phyloP scores from a whole-genome alignment of 1,140 invertebrate genomes.

The Steinernema khuongi region DNA sequence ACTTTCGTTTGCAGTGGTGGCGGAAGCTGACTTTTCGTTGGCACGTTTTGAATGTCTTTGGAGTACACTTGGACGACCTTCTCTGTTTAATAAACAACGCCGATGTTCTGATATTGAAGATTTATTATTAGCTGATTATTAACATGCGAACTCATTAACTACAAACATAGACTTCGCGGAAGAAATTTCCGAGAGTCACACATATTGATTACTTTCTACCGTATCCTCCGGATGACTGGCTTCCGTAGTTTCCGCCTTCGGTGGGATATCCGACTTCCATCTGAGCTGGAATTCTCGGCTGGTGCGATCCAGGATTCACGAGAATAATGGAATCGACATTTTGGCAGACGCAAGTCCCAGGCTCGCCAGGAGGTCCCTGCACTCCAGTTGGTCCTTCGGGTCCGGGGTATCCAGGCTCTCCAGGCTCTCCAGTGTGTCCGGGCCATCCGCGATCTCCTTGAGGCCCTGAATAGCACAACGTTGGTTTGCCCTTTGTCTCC shows the following conservation, averaged over 20 bases:
- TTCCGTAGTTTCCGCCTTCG: background rate
- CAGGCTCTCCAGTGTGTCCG: slow-evolving; percentile 47
- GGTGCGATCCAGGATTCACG: slow-evolving; percentile 47
- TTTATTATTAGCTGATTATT: background rate
- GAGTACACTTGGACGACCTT: background rate
- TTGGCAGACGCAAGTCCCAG: slow-evolving; percentile 53
- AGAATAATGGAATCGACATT: slow-evolving; percentile 57
- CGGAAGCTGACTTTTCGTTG: too few species aligned
- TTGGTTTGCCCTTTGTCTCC: background rate
- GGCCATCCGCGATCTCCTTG: slow-evolving; percentile 55
- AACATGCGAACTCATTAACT: background rate
- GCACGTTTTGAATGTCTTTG: slow-evolving; percentile 6
- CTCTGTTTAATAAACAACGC: background rate
- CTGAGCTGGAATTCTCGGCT: slow-evolving; percentile 47
- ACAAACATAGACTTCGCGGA: slow-evolving; percentile 1
- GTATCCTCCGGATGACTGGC: slow-evolving; percentile 34
- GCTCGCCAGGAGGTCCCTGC: slow-evolving; percentile 46
- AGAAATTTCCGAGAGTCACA: background rate
- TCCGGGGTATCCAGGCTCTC: slow-evolving; percentile 56
- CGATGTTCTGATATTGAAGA: background rate
- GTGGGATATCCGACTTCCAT: slow-evolving; percentile 34
- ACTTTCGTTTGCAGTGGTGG: too few species aligned
- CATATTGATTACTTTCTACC: slow-evolving; percentile 27
- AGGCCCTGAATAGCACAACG: slow-evolving; percentile 23
- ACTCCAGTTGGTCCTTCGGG: slow-evolving; percentile 51